These are phyloP conservation scores for Yponomeuta sedellus DNA, from an alignment of 2,888 invertebrate species.

Conservation along the genomic window DNA sequence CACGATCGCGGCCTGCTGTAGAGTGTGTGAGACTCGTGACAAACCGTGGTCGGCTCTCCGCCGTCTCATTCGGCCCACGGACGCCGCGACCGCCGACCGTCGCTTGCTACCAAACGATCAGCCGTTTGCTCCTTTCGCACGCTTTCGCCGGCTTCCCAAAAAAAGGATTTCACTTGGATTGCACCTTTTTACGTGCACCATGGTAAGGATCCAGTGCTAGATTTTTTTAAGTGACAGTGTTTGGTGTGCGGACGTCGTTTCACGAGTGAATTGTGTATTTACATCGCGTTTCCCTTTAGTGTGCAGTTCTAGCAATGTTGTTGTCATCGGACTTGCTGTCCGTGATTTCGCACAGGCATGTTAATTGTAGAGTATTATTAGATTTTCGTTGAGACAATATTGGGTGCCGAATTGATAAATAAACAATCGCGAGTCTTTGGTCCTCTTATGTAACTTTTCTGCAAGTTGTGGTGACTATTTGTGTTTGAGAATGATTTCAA, in stretches of 20 bases:
- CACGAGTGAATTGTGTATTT: constrained; percentile 34
- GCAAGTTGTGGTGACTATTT: neutral
- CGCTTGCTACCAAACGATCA: constrained; percentile 49
- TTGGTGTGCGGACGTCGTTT: constrained; percentile 36
- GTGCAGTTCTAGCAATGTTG: neutral
- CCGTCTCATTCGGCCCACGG: constrained; percentile 62
- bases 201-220: constrained; percentile 60
- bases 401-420: constrained; percentile 11
- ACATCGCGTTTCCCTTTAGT: constrained; percentile 12
- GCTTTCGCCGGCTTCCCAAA: constrained; percentile 29
- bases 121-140: constrained; percentile 42
- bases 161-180: constrained; percentile 23
- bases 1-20: constrained; percentile 42
- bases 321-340: neutral
- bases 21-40: constrained; percentile 38
- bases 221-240: constrained; percentile 52
- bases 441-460: constrained; percentile 11
- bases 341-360: constrained; percentile 1
- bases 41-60: constrained; percentile 48
- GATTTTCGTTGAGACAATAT: neutral
- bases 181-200: constrained; percentile 32
- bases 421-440: neutral
- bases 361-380: neutral
- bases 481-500: constrained; percentile 8
- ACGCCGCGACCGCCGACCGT: constrained; percentile 48